Conservation (phyloP, 2,888 invertebrate species). For the Leptinotarsa tumamoca region DNA sequence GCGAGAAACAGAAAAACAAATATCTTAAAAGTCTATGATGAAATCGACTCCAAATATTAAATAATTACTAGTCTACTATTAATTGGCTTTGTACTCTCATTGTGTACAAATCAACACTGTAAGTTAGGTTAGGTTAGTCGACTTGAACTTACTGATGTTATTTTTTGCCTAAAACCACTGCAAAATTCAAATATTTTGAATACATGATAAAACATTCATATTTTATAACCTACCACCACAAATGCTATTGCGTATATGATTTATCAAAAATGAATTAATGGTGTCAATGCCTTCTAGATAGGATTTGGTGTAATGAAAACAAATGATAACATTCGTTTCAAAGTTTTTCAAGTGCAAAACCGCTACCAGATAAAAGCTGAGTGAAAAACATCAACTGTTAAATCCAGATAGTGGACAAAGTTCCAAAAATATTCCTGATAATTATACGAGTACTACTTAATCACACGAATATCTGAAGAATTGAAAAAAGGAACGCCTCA, state of each 20-base stretch:
- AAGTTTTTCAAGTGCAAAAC: constrained; percentile 34
- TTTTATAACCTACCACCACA: not conserved
- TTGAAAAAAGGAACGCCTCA: too few species aligned
- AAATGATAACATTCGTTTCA: constrained; percentile 34
- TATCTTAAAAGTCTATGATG: too few species aligned
- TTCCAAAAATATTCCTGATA: not conserved
- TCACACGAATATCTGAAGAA: too few species aligned
- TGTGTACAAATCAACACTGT: too few species aligned
- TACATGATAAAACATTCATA: not conserved
- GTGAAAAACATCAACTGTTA: not conserved
- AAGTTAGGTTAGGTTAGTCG: too few species aligned
- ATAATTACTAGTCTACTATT: too few species aligned
- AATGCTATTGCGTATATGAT: constrained; percentile 18
- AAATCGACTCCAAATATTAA: too few species aligned
- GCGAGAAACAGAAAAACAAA: too few species aligned
- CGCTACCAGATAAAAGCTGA: not conserved
- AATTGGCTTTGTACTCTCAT: too few species aligned
- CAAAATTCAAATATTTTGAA: not conserved
- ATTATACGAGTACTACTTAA: not conserved
- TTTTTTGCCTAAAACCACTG: not conserved
- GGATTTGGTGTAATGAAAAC: constrained; percentile 27
- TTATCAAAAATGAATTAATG: constrained; percentile 29
- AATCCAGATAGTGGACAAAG: not conserved
- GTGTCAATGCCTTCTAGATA: constrained; percentile 40
- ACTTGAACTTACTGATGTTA: too few species aligned